A percentile compares a stretch with the other conserved stretches of the same genome.
phyloP scores from a whole-genome alignment of 2,797 vertebrate genomes.

The Rhabdophis nuchalis region DNA sequence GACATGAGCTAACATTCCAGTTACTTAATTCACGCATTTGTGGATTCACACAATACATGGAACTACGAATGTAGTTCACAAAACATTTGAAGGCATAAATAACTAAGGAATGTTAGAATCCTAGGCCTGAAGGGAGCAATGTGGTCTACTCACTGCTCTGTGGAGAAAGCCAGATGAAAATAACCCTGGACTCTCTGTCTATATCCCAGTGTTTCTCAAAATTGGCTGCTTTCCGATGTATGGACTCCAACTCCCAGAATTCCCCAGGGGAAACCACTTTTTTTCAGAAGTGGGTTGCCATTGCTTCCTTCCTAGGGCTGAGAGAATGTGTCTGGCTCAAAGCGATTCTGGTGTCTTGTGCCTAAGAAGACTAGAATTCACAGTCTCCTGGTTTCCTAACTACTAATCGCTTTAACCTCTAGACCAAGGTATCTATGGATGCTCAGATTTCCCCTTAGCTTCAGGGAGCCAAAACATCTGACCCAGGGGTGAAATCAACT shows the following conservation, averaged over 20 bases:
- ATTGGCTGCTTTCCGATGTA: background rate
- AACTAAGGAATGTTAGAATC: background rate
- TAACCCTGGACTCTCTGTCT: background rate
- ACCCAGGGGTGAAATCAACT: background rate
- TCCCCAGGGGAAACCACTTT: background rate
- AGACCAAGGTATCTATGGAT: background rate
- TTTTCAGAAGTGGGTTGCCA: background rate
- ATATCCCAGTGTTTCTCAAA: background rate
- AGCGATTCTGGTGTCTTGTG: background rate
- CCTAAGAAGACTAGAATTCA: background rate
- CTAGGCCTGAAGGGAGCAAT: background rate
- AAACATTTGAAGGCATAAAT: background rate
- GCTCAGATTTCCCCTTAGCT: background rate
- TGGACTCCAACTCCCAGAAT: background rate
- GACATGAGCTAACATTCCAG: background rate
- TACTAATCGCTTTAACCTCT: background rate
- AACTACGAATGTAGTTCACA: background rate
- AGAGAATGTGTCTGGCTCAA: background rate
- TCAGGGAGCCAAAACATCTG: background rate
- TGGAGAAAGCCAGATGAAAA: background rate
- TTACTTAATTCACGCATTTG: background rate
- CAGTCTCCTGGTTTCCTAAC: background rate
- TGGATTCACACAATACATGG: background rate
- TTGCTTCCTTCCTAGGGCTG: background rate
- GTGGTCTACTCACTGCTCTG: background rate